Base-by-base conservation (phyloP, 2,888 invertebrate species). In the Octodonta nipae region DNA sequence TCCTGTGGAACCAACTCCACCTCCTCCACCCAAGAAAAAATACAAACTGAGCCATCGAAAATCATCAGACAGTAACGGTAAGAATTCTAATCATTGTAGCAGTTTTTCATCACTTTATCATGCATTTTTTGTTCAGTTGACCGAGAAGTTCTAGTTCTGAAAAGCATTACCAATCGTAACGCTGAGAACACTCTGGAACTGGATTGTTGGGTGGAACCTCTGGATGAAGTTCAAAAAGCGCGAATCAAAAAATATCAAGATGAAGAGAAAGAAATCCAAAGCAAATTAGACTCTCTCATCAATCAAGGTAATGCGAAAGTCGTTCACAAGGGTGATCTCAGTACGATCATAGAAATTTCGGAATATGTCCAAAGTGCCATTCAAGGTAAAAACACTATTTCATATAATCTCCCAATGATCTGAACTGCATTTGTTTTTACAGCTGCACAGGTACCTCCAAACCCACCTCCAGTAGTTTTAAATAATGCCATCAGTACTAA, bases 171-270 rank as follows among this genome's bases (percentile, higher is more conserved):
- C 4, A 51, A 50, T 31, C 45, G 47, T n/a, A 39, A 47, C 38
- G 49, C 44, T 5, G 56, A 56, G 31, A 54, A 55, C 36, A 49
- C 70, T 0, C 58, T 79, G 28, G 71, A 75, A 36, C 65, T 85
- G 52, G 80, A 81, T 44, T 78, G 76, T 51, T 75, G 71, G 68
- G 72, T 76, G 20, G 84, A 85, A 38, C 77, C 77, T 26, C 61
- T 83, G 1, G 73, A 75, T 1, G 70, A 75, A 31, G 43, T 45
- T 5, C 49, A 49, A 14, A 42, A 41, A 28, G 34, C 40, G 7
- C 35, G 41, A 7, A 71, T 72, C 41, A 69, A 70, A 55, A 72
- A 70, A 56, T 70, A 73, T 5, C 70, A 76, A 41, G 70, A 72
- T 38, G 80, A 82, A 48, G 76, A 77, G 45, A 70, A 72, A 49